phyloP scores from a whole-genome alignment of 2,888 invertebrate species.

The Drosophila pegasa region DNA sequence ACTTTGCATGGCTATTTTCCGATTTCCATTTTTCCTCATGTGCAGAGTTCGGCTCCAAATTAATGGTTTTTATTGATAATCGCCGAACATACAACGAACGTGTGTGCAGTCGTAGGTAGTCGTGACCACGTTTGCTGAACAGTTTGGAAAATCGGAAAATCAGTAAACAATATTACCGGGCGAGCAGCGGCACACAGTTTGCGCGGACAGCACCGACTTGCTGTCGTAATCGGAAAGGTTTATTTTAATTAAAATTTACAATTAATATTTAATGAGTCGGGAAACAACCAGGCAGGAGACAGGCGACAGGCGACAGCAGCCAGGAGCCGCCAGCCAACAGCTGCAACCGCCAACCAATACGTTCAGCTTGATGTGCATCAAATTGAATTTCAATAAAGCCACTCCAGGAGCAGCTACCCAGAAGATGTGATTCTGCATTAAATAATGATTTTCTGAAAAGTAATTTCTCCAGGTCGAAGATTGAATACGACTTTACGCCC shows the following conservation, averaged over 20 bases:
- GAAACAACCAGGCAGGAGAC: conserved; percentile 37
- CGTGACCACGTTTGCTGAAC: conserved; percentile 17
- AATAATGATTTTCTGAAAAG: conserved; percentile 59
- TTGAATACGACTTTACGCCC: conserved; percentile 17
- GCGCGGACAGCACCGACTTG: conserved; percentile 6
- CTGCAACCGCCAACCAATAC: conserved; percentile 30
- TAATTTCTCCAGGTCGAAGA: conserved; percentile 47
- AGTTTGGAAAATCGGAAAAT: conserved; percentile 38
- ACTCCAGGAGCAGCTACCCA: conserved; percentile 2
- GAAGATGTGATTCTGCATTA: conserved; percentile 29
- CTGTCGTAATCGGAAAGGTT: conserved; percentile 60
- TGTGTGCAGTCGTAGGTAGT: conserved; percentile 1
- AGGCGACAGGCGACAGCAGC: background rate
- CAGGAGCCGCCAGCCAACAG: conserved; percentile 12
- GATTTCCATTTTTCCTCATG: conserved; percentile 35
- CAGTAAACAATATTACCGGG: conserved; percentile 65
- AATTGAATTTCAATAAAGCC: conserved; percentile 65
- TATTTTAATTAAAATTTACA: conserved; percentile 80
- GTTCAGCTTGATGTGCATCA: conserved; percentile 55
- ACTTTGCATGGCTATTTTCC: conserved; percentile 28
- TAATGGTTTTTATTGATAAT: conserved; percentile 65
- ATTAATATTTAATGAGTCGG: conserved; percentile 79
- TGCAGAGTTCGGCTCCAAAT: conserved; percentile 52
- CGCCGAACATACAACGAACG: background rate
- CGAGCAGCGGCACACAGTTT: conserved; percentile 42